These are phyloP conservation scores for Eumeta japonica DNA, from an alignment of 1,140 invertebrate genomes.

Conservation along the genomic window DNA sequence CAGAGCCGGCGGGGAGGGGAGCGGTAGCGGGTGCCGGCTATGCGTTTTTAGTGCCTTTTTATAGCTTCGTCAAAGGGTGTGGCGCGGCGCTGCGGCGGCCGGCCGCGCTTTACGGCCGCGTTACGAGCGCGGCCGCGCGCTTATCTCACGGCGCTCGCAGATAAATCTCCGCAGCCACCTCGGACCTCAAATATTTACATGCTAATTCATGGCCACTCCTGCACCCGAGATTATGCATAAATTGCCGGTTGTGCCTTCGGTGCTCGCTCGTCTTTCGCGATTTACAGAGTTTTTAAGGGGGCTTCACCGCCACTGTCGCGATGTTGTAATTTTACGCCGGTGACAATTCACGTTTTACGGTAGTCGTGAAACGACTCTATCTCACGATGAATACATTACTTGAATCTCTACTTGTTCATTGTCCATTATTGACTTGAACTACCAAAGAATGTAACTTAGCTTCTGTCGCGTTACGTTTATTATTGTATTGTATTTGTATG, in stretches of 20 bases:
- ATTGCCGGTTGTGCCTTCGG: constrained; percentile 38
- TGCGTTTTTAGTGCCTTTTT: constrained; percentile 56
- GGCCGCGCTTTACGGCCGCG: constrained; percentile 20
- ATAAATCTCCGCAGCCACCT: constrained; percentile 50
- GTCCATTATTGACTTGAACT: too few relatives aligned
- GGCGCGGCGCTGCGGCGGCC: constrained; percentile 19
- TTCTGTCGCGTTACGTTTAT: too few relatives aligned
- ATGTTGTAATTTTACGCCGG: constrained; percentile 36
- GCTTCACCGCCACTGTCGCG: constrained; percentile 14
- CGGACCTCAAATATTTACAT: constrained; percentile 58
- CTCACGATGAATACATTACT: too few relatives aligned
- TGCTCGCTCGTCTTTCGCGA: constrained; percentile 36
- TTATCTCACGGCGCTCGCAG: constrained; percentile 45
- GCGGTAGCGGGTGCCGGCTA: constrained; percentile 16
- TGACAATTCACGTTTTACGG: constrained; percentile 28
- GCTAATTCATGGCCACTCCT: constrained; percentile 52
- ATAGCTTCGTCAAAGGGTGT: constrained; percentile 54
- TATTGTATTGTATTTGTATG: too few relatives aligned
- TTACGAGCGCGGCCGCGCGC: constrained; percentile 48
- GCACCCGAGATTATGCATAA: constrained; percentile 54
- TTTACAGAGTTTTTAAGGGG: constrained; percentile 33
- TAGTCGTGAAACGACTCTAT: too few relatives aligned
- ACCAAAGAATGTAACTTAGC: too few relatives aligned
- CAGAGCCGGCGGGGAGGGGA: constrained; percentile 1
- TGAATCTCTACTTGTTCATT: too few relatives aligned